Base-by-base conservation (phyloP, 2,113 vertebrate species). In the Monopterus albus region DNA sequence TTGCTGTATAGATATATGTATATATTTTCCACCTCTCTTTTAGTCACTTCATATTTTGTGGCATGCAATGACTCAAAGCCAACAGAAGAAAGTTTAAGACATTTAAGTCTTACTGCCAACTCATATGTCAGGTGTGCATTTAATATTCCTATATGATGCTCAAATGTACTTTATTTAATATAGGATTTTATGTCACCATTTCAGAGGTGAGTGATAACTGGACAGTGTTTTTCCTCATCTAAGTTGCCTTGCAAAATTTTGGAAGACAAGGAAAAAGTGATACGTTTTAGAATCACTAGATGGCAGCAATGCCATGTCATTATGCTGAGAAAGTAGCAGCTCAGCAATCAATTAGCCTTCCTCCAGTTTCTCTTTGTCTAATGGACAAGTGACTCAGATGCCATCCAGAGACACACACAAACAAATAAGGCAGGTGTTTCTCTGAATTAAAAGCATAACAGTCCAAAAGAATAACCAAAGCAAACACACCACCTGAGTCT, bases 221-320 rank as follows among this genome's bases (percentile, higher is more conserved):
- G 8, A 33, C 18, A 8, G 15, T 0, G 2, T 1, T 13, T 50
- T 10, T 65, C 25, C 13, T 4, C 3, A 9, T 40, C 7, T 7
- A 45, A 10, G 26, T 11, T 35, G 33, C 25, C 4, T 17, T 31
- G 3, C 4, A 46, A 26, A 42, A 18, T 15, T 9, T 38, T 42
- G 6, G 23, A 52, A 4, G 18, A n/a, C 29, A 31, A 7, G 8
- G 8, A 7, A 31, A 31, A 31, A 7, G 29, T 31, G 29, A 31
- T 31, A 7, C 20, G 7, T n/a, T 46, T 4, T 31, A 10, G 12
- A 28, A 14, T 80, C 86, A 71, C 21, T 57, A 71, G 83, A 46
- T 59, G 86, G 78, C 83, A 81, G 74, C 55, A 71, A 38, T 21
- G 35, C 33, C 26, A 53, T 57, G 9, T 35, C n/a, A 49, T 6